Conservation (phyloP, 30 jellyfish, hydroid and myxozoan genomes). For the Hydractinia echinata region DNA sequence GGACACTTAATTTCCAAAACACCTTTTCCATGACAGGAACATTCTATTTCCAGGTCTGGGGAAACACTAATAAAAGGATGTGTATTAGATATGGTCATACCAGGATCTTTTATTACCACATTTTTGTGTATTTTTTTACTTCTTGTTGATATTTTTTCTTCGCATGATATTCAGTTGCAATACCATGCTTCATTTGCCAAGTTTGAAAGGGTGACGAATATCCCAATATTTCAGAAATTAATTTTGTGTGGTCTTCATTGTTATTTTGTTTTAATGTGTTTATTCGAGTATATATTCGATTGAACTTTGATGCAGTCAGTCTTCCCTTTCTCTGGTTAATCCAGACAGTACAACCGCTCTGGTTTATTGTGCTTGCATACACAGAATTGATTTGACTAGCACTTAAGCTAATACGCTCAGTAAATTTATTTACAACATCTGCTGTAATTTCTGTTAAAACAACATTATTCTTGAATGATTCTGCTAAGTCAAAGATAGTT, state of each 20-base stretch:
- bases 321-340: conserved; percentile 25
- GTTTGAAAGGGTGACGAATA: neutral
- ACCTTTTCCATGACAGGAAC: conserved; percentile 26
- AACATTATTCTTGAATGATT: no score
- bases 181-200: conserved; percentile 27
- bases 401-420: neutral
- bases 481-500: no score
- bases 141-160: neutral
- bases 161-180: no score
- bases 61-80: conserved; percentile 19
- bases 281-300: conserved; percentile 7
- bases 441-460: no score
- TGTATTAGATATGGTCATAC: conserved; percentile 16
- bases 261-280: neutral
- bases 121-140: neutral
- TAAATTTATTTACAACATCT: no score
- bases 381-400: conserved; percentile 5
- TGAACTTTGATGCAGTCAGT: conserved; percentile 32
- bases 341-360: conserved; percentile 14
- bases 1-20: conserved; percentile 39
- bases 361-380: conserved; percentile 11
- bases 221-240: neutral
- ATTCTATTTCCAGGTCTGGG: conserved; percentile 30
- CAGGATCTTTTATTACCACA: no score
- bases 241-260: neutral